Conservation (phyloP, 1,140 invertebrate genomes). For the Goniozus legneri region DNA sequence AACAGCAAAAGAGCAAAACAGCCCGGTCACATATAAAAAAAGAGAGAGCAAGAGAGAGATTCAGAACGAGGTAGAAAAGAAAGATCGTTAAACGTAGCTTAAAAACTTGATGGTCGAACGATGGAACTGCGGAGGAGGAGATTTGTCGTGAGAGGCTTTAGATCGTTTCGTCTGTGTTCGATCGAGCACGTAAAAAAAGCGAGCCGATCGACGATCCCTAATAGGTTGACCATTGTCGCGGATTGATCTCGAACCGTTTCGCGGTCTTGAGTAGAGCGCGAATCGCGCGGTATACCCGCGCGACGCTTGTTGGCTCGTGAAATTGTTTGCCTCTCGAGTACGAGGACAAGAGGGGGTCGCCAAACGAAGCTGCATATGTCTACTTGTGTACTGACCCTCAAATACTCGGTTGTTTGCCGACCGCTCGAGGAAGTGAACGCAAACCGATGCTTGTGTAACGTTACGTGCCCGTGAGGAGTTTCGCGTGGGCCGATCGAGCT, state of each 20-base stretch:
- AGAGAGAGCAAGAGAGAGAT: too few species aligned
- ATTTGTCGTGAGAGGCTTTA: too few species aligned
- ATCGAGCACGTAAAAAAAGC: too few species aligned
- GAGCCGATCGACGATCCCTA: not conserved
- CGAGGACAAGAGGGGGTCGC: slow-evolving; percentile 13
- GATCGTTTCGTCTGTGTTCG: too few species aligned
- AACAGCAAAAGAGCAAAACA: slow-evolving; percentile 42
- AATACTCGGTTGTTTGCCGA: slow-evolving; percentile 30
- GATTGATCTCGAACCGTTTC: not conserved
- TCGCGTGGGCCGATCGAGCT: too few species aligned
- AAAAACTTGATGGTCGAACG: not conserved
- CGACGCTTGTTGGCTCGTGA: slow-evolving; percentile 18
- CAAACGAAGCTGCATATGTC: slow-evolving; percentile 24
- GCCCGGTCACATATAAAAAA: slow-evolving; percentile 8
- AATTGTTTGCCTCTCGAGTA: slow-evolving; percentile 21
- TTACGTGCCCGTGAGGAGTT: too few species aligned
- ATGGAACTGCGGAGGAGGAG: too few species aligned
- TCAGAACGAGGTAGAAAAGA: not conserved
- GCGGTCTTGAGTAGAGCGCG: not conserved
- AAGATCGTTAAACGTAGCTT: not conserved
- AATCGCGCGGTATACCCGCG: too few species aligned
- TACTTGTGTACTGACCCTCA: slow-evolving; percentile 25
- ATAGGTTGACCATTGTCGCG: not conserved
- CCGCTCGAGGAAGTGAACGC: slow-evolving; percentile 22
- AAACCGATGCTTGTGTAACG: slow-evolving; percentile 20